Conservation (phyloP, 2,888 invertebrate genomes). For the Dryobota labecula region DNA sequence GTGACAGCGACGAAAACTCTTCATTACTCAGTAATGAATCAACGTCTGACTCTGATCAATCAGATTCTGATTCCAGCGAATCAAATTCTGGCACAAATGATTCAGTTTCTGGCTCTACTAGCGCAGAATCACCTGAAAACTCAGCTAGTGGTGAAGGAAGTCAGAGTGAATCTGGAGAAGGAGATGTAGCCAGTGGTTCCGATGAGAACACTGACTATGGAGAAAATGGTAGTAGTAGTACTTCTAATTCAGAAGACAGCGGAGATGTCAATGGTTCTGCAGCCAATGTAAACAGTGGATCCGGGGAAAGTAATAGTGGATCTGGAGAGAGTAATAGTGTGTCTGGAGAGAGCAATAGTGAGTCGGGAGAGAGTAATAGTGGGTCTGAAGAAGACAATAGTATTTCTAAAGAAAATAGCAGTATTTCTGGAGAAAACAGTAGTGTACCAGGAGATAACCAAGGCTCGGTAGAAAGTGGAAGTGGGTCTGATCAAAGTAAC, state of each 20-base stretch:
- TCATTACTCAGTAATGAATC: not conserved
- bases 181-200: not conserved
- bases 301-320: not conserved
- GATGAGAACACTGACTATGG: not conserved
- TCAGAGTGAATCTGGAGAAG: constrained; percentile 16
- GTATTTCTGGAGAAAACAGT: not conserved
- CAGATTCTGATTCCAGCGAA: not conserved
- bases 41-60: constrained; percentile 4
- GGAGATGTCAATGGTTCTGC: not conserved
- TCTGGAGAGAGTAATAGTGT: constrained; percentile 1
- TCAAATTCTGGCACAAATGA: constrained; percentile 6
- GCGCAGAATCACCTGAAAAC: constrained; percentile 13
- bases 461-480: not conserved
- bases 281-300: not conserved
- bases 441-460: not conserved
- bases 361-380: not conserved
- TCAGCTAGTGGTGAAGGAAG: not conserved
- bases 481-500: not conserved
- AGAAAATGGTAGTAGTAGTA: not conserved
- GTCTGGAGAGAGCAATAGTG: not conserved
- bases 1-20: not conserved
- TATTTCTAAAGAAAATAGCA: not conserved
- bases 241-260: constrained; percentile 2
- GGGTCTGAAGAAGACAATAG: not conserved
- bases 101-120: not conserved